Base-by-base conservation (phyloP, 2,797 vertebrate species). In the Sebastiscus albofasciatus region DNA sequence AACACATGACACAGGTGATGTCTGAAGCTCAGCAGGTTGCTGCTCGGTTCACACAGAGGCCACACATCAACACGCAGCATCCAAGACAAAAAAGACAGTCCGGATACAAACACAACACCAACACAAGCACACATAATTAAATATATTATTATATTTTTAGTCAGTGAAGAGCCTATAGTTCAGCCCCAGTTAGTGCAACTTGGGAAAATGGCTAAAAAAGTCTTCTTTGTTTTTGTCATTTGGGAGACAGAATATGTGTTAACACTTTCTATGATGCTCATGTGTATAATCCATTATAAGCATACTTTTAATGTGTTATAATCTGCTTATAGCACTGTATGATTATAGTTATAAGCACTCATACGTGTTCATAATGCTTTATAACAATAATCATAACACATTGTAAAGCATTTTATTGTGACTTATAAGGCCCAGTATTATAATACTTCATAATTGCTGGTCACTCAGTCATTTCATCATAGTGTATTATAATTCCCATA, bases 11-110 rank as follows among this genome's bases (percentile, higher is more conserved):
- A 14, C 29, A 77, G 61, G 72, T 75, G 75, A 67, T 60, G 49
- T 74, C 58, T 80, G 72, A 46, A 33, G 69, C 81, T 60, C 82
- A 72, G 80, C 75, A 67, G 78, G 78, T 67, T 64, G 75, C 33
- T 59, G 55, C 74, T 62, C 5, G 14, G 29, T 66, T 36, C 55
- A 56, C 64, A 77, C 62, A 67, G 74, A 58, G 39, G 59, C 24
- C 54, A 29, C 55, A 54, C 68, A 70, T 72, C 33, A 75, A 56
- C 67, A 58, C 34, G 29, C n/a, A 46, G 66, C 71, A 70, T 72
- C 29, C 55, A 72, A 39, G 77, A 24, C 72, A 71, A 79, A 62
- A 46, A 26, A 58, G 11, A 26, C 42, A 64, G 24, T 5, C 12
- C 18, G n/a, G 33, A 34, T n/a, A 39, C n/a, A 70, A 55, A 61